A percentile compares a stretch with the other conserved stretches of the same genome.
phyloP scores from a whole-genome alignment of 2,113 vertebrate species.

The Puma concolor region DNA sequence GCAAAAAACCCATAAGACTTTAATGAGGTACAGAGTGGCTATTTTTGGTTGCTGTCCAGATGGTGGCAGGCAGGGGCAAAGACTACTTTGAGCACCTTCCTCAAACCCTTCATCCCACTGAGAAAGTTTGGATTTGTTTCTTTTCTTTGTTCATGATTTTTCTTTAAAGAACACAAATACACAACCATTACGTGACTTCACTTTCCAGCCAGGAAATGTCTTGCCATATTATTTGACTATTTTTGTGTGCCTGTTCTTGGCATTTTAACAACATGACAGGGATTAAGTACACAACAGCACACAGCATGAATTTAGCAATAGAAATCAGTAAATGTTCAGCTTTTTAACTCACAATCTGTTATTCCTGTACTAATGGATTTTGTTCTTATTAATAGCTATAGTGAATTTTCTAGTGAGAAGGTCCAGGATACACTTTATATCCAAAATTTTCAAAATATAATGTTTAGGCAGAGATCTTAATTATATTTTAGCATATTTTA shows the following conservation, averaged over 20 bases:
- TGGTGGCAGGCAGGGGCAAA: background rate
- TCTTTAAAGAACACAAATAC: slow-evolving; percentile 11
- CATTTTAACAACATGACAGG: background rate
- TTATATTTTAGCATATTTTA: background rate
- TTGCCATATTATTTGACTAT: background rate
- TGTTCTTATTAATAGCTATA: background rate
- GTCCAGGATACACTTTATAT: background rate
- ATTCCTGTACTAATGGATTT: background rate
- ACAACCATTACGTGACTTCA: background rate
- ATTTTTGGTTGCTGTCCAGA: background rate
- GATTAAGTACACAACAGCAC: background rate
- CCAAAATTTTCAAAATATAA: background rate
- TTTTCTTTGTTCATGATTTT: background rate
- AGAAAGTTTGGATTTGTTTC: background rate
- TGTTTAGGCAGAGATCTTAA: background rate
- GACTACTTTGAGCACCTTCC: background rate
- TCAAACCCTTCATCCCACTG: background rate
- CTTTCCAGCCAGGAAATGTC: background rate
- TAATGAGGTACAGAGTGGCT: background rate
- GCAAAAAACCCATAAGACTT: background rate
- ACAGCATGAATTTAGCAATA: background rate
- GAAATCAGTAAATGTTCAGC: background rate
- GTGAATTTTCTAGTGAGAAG: background rate
- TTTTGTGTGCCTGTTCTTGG: background rate
- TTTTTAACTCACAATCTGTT: background rate